Base-by-base conservation (phyloP, 2,113 vertebrate genomes). In the Chelonoidis abingdonii region DNA sequence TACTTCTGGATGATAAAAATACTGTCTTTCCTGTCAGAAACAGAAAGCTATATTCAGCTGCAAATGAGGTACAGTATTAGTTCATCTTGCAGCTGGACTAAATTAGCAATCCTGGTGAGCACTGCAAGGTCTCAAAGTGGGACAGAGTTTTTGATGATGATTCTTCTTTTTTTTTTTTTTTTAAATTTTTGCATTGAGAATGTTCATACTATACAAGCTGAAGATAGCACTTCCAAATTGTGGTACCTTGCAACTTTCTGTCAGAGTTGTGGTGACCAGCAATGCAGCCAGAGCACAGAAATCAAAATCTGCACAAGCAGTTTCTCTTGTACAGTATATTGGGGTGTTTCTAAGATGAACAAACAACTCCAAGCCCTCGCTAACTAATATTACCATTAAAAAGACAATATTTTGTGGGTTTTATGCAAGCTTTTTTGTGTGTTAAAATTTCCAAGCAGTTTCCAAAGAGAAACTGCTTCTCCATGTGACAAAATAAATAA, bases 121-220 rank as follows among this genome's bases (percentile, higher is more conserved):
- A n/a, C 27, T 13, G 9, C 50, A 69, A 38, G 54, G 8, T 41
- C 17, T 75, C 11, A 90, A 89, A 22, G 86, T 53, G 22, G 50
- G n/a, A 31, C 1, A 10, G 12, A 57, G 54, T 6, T 35, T 52
- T 56, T 19, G 4, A 10, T 29, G 41, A 41, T 41, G 41, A 41
- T 41, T 41, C 41, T 41, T 41, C 1, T 2, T 76, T 31, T 21
- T 47, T 0, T 22, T 19, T 62, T 80, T 31, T 22, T 41, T 41
- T 75, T 41, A 2, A 41, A 22, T 22, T 75, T 38, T 24, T 89
- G 21, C 78, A 83, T 25, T 0, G 29, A 89, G 35, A 59, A 75
- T 69, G 11, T 47, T 11, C 6, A 0, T 0, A 24, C 4, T 17
- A 38, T 12, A 14, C 62, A 11, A 89, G 50, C 0, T 13, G 4